Percentiles rank a stretch among this genome's conserved stretches.
These are phyloP conservation scores for Pantherophis alleghaniensis DNA, from an alignment of 2,797 vertebrate genomes.

Conservation along the genomic window DNA sequence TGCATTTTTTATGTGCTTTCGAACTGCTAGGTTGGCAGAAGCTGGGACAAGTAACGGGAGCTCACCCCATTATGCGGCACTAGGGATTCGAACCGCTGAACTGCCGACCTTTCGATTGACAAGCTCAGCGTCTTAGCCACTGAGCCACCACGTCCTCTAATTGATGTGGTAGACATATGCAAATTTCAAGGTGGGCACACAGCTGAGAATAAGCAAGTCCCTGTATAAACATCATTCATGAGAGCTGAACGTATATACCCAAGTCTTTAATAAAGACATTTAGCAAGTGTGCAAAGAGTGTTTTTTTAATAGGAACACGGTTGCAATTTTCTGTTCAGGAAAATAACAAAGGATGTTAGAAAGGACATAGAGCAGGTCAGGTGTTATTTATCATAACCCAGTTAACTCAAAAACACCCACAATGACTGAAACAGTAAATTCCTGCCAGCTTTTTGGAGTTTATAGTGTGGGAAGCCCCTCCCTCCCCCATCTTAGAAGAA, in stretches of 20 bases:
- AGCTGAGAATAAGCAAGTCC: constrained; percentile 1
- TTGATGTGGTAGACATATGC: neutral
- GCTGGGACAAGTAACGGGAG: too few relatives aligned
- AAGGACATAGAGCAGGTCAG: constrained; percentile 15
- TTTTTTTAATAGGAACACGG: constrained; percentile 10
- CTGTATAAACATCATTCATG: constrained; percentile 2
- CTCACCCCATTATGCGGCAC: too few relatives aligned
- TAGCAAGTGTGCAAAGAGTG: constrained; percentile 3
- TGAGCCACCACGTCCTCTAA: too few relatives aligned
- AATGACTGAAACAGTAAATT: neutral
- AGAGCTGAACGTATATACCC: neutral
- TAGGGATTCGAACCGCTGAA: too few relatives aligned
- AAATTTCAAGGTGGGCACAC: constrained; percentile 1
- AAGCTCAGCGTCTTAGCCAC: too few relatives aligned
- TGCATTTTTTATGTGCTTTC: too few relatives aligned
- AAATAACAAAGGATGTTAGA: constrained; percentile 4
- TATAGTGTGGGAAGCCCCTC: neutral
- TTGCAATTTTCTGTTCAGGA: neutral
- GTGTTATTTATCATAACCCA: neutral
- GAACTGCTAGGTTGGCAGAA: too few relatives aligned
- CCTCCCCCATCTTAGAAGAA: too few relatives aligned
- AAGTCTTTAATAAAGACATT: constrained; percentile 1
- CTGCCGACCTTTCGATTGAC: too few relatives aligned
- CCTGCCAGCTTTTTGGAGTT: neutral
- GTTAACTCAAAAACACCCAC: neutral